Evolutionary conservation across 2,888 invertebrate genomes (phyloP).

Genomic region (Deilephila elpenor): DNA sequence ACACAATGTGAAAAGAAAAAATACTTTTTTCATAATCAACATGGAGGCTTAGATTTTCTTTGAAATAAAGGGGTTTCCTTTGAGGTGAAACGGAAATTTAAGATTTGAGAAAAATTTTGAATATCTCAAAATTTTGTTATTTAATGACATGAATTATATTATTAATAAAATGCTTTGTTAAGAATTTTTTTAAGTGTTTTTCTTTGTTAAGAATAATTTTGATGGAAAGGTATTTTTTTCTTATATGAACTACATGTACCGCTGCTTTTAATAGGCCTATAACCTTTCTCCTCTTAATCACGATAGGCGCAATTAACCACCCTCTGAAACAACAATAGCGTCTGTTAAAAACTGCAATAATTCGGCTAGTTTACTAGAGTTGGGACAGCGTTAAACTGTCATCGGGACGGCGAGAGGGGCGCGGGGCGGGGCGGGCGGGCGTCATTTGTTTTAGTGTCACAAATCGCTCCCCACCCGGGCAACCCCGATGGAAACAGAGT

Average conservation of each 20-base stretch:
- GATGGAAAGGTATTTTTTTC: too few species aligned
- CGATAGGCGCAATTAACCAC: slow-evolving; percentile 3
- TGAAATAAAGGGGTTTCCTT: slow-evolving; percentile 11
- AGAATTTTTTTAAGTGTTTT: too few species aligned
- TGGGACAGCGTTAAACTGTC: slow-evolving; percentile 47
- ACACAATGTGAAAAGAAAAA: slow-evolving; percentile 50
- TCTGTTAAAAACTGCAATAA: slow-evolving; percentile 25
- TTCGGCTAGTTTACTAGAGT: slow-evolving; percentile 41
- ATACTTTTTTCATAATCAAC: slow-evolving; percentile 33
- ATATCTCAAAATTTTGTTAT: too few species aligned
- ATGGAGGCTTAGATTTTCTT: slow-evolving; percentile 12
- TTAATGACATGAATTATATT: too few species aligned
- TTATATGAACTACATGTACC: too few species aligned
- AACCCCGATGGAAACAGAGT: slow-evolving; percentile 70
- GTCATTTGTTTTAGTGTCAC: slow-evolving; percentile 76
- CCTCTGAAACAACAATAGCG: slow-evolving; percentile 4
- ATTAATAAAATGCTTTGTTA: too few species aligned
- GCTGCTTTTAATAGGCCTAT: too few species aligned
- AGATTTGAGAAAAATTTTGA: too few species aligned
- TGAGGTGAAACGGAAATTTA: neutral
- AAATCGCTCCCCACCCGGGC: slow-evolving; percentile 60
- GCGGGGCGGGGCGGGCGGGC: slow-evolving; percentile 59
- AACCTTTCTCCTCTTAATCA: too few species aligned
- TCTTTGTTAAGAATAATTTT: too few species aligned
- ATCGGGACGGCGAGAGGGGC: slow-evolving; percentile 65